phyloP scores from a whole-genome alignment of 2,888 invertebrate species.

The Agrotis clavis region DNA sequence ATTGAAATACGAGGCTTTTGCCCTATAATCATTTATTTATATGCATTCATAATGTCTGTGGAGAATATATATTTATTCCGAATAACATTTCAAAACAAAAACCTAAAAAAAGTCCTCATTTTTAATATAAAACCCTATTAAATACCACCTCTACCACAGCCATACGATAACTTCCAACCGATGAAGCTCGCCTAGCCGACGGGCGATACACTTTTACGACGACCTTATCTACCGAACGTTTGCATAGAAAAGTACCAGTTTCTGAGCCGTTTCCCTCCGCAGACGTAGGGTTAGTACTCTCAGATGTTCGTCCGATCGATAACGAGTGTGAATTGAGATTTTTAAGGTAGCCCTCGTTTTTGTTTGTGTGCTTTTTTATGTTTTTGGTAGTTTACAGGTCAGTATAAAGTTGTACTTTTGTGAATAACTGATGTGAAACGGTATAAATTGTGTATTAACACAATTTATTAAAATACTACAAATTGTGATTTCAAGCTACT shows the following conservation, averaged over 20 bases:
- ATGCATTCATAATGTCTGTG: background rate
- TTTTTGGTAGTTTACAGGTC: background rate
- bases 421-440: background rate
- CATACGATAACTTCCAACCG: slow-evolving; percentile 62
- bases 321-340: slow-evolving; percentile 43
- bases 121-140: slow-evolving; percentile 30
- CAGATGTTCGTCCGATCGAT: slow-evolving; percentile 50
- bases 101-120: background rate
- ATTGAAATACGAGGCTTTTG: background rate
- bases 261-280: slow-evolving; percentile 65
- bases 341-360: slow-evolving; percentile 16
- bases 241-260: slow-evolving; percentile 66
- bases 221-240: slow-evolving; percentile 62
- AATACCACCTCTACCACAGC: slow-evolving; percentile 29
- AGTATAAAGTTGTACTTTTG: background rate
- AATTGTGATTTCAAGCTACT: no score
- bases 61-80: background rate
- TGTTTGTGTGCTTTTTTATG: background rate
- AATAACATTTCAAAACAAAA: background rate
- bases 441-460: background rate
- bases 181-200: slow-evolving; percentile 52
- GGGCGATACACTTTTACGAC: slow-evolving; percentile 67
- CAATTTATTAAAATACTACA: no score
- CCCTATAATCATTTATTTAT: background rate
- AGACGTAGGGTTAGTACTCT: slow-evolving; percentile 58